Evolutionary conservation across 2,113 vertebrate species (phyloP).

Genomic region (Xenopus tropicalis): UCB_Xtro_10.0 CM004445.2:46087501-46088000

Average conservation of each 20-base stretch:
- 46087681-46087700: constrained; percentile 95
- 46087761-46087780: constrained; percentile 14
- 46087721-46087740: constrained; percentile 90
- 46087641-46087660: constrained; percentile 86
- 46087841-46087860: no score
- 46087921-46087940: no score
- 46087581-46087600: constrained; percentile 95
- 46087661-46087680: constrained; percentile 90
- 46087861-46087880: no score
- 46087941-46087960: no score
- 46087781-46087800: neutral
- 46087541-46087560: constrained; percentile 92
- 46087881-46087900: no score
- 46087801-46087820: neutral
- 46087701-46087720: constrained; percentile 97
- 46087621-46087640: constrained; percentile 71
- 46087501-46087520: constrained; percentile 94
- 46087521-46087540: constrained; percentile 96
- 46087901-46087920: no score
- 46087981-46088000: no score
- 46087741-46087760: constrained; percentile 46
- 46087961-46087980: no score
- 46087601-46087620: constrained; percentile 88
- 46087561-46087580: constrained; percentile 94
- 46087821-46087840: no score